Evolutionary conservation across 2,888 invertebrate genomes (phyloP).

Genomic region (Hemithea aestivaria): DNA sequence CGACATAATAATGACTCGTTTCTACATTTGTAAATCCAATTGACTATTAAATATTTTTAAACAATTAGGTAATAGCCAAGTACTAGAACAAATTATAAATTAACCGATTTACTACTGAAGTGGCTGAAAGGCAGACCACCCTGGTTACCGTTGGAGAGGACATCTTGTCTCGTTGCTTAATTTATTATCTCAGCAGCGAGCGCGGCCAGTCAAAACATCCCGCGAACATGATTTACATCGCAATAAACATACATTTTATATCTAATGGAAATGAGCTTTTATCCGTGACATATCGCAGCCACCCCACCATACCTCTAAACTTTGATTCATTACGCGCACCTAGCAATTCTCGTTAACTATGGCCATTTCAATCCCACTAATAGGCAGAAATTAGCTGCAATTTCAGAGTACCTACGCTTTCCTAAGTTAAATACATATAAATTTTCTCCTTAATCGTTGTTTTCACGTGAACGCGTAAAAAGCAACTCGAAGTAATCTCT

Average conservation of each 20-base stretch:
- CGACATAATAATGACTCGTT: too few relatives aligned
- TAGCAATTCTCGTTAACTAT: conserved; percentile 18
- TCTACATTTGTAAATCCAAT: too few relatives aligned
- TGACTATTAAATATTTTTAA: too few relatives aligned
- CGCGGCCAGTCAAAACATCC: conserved; percentile 71
- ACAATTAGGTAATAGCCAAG: too few relatives aligned
- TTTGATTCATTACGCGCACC: conserved; percentile 45
- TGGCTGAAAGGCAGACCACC: conserved; percentile 59
- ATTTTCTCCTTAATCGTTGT: too few relatives aligned
- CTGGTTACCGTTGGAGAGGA: conserved; percentile 60
- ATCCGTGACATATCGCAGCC: conserved; percentile 64
- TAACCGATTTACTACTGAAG: too few relatives aligned
- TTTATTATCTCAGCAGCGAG: conserved; percentile 74
- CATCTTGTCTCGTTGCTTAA: conserved; percentile 64
- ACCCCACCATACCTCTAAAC: conserved; percentile 45
- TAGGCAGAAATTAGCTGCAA: too few relatives aligned
- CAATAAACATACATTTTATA: conserved; percentile 72
- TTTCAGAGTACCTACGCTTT: too few relatives aligned
- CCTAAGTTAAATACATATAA: too few relatives aligned
- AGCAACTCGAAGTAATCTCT: too few relatives aligned
- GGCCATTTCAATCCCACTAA: conserved; percentile 14
- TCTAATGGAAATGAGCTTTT: conserved; percentile 74
- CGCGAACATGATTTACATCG: conserved; percentile 70
- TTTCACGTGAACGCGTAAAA: too few relatives aligned
- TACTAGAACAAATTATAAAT: too few relatives aligned